Base-by-base conservation (phyloP, 2,113 vertebrate species). In the Ia io region DNA sequence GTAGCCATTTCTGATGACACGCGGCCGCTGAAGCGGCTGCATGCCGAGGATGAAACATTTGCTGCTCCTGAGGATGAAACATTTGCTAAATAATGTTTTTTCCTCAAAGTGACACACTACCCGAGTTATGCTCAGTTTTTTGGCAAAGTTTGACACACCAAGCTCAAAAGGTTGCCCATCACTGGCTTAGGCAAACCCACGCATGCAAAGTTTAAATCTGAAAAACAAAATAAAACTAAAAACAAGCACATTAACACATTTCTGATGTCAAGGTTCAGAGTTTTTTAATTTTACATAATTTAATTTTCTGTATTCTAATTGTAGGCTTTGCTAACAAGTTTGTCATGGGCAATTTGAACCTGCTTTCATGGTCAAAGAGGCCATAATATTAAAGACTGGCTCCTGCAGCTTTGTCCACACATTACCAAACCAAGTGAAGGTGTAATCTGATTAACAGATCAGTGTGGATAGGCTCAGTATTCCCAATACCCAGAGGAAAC, bases 191-290 rank as follows among this genome's bases (percentile, higher is more conserved):
- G 30, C 23, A 74, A 83, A 74, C 25, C 9, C 56, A 90, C 71
- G 18, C 4, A 28, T 73, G 76, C 37, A 6, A 44, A 42, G n/a
- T 25, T 28, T 63, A 86, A 37, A 49, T 74, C 49, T 32, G 56
- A 78, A 76, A 47, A 30, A 11, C 23, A 59, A 59, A 25, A 56
- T 23, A 44, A 17, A 13, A 30, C 69, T 10, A 78, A 44, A 59
- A 84, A 22, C 10, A 91, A 89, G 56, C 23, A 88, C 18, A n/a
- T 40, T 76, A 74, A 71, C 59, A 44, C 71, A 56, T 86, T 91
- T 90, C 87, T 77, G 14, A 91, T 56, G 23, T 63, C 47, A 91
- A 49, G 25, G 25, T 87, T 91, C 35, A 84, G n/a, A 94, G n/a
- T 18, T 65, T 14, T 84, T 77, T 56, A 53, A 40, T 65, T 94